Conservation (phyloP, 2,113 vertebrate genomes). For the Tinamus guttatus region DNA sequence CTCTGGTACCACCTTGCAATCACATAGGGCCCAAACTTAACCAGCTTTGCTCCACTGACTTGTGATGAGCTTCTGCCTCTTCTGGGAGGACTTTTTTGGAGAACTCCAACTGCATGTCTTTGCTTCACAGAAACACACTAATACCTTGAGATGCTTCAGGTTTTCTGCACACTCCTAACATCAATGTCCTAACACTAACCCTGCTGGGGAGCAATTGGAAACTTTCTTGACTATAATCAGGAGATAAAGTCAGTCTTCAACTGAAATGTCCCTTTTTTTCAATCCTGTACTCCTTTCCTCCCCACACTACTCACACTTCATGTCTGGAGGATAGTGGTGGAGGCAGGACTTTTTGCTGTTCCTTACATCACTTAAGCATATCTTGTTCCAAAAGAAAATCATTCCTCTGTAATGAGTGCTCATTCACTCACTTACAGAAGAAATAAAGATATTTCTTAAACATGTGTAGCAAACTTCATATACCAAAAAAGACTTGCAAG, state of each 20-base stretch:
- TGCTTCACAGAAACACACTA: not conserved
- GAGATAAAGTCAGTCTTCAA: not conserved
- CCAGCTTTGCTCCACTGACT: not conserved
- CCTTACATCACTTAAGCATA: not conserved
- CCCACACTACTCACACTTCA: not conserved
- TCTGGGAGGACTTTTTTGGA: not conserved
- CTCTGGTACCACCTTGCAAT: accelerated
- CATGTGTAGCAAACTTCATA: not conserved
- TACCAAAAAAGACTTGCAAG: not conserved
- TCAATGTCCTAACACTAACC: not conserved
- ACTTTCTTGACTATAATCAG: not conserved
- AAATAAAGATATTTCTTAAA: not conserved
- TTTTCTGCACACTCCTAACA: not conserved
- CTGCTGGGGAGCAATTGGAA: not conserved
- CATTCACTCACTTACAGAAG: not conserved
- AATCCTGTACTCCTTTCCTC: not conserved
- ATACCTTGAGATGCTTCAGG: not conserved
- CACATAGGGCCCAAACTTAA: accelerated
- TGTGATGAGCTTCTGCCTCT: not conserved
- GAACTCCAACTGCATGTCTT: not conserved
- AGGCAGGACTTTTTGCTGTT: not conserved
- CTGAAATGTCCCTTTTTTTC: not conserved
- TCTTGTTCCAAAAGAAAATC: not conserved
- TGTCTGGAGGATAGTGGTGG: accelerated
- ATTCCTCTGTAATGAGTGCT: not conserved